Evolutionary conservation across 2,113 vertebrate species (phyloP).

Genomic region (Psilopsiagon aurifrons): DNA sequence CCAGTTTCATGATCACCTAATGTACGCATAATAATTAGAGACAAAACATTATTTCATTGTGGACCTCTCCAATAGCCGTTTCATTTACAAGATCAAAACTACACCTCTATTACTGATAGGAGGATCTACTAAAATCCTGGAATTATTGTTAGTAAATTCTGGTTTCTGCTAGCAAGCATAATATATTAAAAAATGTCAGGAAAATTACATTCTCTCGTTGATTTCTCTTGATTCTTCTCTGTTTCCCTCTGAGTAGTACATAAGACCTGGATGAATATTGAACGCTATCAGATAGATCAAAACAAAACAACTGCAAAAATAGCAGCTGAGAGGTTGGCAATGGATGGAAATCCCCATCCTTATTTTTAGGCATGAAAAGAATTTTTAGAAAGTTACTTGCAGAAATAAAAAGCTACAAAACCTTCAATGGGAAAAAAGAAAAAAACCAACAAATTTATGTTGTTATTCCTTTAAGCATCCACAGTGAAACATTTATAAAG

Average conservation of each 20-base stretch:
- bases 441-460: not conserved
- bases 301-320: not conserved
- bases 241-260: not conserved
- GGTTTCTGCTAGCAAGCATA: not conserved
- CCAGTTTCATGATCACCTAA: not conserved
- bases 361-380: not conserved
- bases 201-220: not conserved
- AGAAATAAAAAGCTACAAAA: not conserved
- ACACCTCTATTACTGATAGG: not conserved
- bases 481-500: not conserved
- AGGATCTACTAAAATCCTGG: not conserved
- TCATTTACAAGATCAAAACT: not conserved
- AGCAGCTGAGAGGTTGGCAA: not conserved
- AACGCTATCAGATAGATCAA: not conserved
- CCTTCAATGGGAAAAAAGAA: not conserved
- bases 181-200: not conserved
- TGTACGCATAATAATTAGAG: not conserved
- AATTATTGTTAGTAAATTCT: not conserved
- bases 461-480: not conserved
- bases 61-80: not conserved
- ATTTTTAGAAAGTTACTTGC: not conserved
- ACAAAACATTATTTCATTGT: not conserved
- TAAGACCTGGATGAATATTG: not conserved
- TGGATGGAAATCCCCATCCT: not conserved
- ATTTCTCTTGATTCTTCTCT: not conserved